Base-by-base conservation (phyloP, 2,113 vertebrate genomes). In the Bos indicus region DNA sequence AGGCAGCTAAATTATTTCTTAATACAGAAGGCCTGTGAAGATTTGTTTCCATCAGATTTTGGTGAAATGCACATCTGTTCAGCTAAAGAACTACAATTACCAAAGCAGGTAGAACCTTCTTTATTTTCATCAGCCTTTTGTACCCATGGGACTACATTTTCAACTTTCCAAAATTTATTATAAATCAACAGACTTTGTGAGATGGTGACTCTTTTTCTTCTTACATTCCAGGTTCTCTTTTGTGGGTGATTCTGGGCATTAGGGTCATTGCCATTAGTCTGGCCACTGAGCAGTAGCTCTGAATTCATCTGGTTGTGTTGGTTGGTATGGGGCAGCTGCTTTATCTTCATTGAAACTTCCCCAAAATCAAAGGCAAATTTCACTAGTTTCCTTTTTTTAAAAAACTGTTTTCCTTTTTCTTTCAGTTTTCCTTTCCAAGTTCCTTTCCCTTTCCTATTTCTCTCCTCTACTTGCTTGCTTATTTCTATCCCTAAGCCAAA, bases 11-110 rank as follows among this genome's bases (percentile, higher is more conserved):
- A 98, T 98, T 94, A 97, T 98, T 98, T 98, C 98, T 97, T 95
- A 97, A 90, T 64, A 77, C 51, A 71, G 62, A 92, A 97, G 40
- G 14, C 83, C 96, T 92, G 23, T 43, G 81, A 98, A 90, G 82
- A 84, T 98, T 98, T 96, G 16, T 98, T 98, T 98, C 94, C 85
- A 97, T 92, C 82, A 98, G 64, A 97, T 96, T 96, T 97, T 96
- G 78, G 91, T 98, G 92, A 98, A 98, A 97, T 94, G 30, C 1
- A n/a, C 96, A 94, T 95, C 93, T 98, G 84, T 97, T 98, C 81
- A 88, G 36, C 83, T 89, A 89, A 97, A 52, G 95, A 96, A n/a
- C 25, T 74, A 56, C 51, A 86, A 25, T 77, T 84, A 95, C 89
- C 46, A 89, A 91, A 97, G 54, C 62, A 97, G 90, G 80, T 89